Conservation (phyloP, 2,113 vertebrate species). For the Microcebus lehilahytsara region DNA sequence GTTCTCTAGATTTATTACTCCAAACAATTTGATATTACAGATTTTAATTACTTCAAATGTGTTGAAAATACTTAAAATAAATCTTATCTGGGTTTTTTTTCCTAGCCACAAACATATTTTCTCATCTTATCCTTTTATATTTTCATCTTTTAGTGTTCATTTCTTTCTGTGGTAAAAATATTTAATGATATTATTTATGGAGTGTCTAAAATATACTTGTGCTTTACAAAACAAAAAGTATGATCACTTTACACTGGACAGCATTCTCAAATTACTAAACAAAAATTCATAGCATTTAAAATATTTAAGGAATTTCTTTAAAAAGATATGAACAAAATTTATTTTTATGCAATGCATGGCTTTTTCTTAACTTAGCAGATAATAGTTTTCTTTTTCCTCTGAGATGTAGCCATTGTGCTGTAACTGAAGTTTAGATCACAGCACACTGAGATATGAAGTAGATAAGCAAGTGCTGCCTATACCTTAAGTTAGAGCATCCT, state of each 20-base stretch:
- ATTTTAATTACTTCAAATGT: conserved; percentile 21
- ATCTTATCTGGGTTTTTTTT: not conserved
- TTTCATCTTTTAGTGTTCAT: not conserved
- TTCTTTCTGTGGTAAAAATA: conserved; percentile 9
- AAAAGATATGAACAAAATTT: not conserved
- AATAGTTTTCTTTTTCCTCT: conserved; percentile 9
- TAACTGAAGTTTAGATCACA: conserved; percentile 10
- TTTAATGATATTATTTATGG: not conserved
- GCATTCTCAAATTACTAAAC: not conserved
- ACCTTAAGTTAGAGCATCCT: not conserved
- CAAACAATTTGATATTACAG: conserved; percentile 11
- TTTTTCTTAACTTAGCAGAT: conserved; percentile 10
- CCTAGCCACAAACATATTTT: not conserved
- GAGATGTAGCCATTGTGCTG: not conserved
- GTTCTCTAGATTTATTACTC: not conserved
- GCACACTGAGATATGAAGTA: not conserved
- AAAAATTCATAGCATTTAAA: conserved; percentile 46
- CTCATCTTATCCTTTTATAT: not conserved
- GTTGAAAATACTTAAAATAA: conserved; percentile 29
- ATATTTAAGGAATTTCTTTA: not conserved
- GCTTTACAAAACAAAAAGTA: conserved; percentile 2
- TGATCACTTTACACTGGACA: not conserved
- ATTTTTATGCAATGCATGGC: not conserved
- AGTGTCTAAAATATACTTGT: conserved; percentile 24
- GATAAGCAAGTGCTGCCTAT: not conserved